Percentiles rank a stretch among this genome's conserved stretches.
phyloP scores from a whole-genome alignment of 2,113 vertebrate genomes.

The Channa argus region DNA sequence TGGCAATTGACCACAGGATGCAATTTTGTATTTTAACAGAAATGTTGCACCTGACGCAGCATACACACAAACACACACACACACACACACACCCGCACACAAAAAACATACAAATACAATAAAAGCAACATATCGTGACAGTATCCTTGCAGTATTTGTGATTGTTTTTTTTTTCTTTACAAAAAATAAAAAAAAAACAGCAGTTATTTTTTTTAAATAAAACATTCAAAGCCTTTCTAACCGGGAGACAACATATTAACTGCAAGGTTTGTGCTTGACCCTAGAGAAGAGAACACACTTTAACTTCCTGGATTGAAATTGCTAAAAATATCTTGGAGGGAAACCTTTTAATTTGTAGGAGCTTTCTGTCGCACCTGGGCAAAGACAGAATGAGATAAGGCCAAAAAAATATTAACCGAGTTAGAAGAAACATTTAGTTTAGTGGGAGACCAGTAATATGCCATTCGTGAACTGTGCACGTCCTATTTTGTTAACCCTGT shows the following conservation, averaged over 20 bases:
- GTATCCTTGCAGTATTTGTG: conserved; percentile 72
- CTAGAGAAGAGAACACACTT: conserved; percentile 25
- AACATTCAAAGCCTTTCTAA: conserved; percentile 72
- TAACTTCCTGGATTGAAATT: conserved; percentile 24
- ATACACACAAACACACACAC: conserved; percentile 2
- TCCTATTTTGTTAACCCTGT: background rate
- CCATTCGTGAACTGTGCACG: too few species aligned
- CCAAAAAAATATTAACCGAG: too few species aligned
- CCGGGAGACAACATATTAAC: conserved; percentile 43
- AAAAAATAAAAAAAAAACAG: conserved; percentile 57
- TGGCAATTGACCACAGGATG: conserved; percentile 83
- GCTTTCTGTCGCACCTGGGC: background rate
- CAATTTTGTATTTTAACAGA: conserved; percentile 77
- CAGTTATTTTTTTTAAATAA: conserved; percentile 68
- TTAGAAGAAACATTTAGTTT: background rate
- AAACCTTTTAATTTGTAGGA: background rate
- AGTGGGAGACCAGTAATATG: background rate
- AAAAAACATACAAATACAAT: conserved; percentile 53
- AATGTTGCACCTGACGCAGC: conserved; percentile 68
- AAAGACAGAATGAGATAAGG: background rate
- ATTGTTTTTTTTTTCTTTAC: conserved; percentile 57
- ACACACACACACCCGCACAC: background rate
- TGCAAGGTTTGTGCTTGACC: conserved; percentile 40
- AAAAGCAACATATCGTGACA: conserved; percentile 71
- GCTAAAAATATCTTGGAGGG: background rate